Evolutionary conservation across 1,140 invertebrate genomes (phyloP).

Genomic region (Charaxes varanes): DNA sequence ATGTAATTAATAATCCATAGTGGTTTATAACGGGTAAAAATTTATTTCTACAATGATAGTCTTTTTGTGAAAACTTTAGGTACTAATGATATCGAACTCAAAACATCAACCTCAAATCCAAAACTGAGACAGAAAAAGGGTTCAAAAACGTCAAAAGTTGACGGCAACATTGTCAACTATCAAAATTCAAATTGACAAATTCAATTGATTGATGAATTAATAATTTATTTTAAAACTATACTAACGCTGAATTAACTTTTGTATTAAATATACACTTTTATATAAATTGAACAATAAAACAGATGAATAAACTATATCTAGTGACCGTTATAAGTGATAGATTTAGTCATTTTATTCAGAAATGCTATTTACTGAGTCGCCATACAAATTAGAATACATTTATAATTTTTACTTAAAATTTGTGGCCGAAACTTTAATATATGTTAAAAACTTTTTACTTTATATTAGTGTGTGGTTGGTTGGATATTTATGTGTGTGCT

Average conservation of each 20-base stretch:
- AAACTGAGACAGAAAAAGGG: too few species aligned
- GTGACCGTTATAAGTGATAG: background rate
- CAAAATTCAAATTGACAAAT: too few species aligned
- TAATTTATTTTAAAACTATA: too few species aligned
- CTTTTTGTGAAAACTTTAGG: too few species aligned
- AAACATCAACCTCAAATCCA: too few species aligned
- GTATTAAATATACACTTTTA: background rate
- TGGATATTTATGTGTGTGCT: conserved; percentile 58
- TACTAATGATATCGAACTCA: too few species aligned
- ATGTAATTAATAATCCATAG: too few species aligned
- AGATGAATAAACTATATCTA: conserved; percentile 2
- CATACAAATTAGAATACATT: conserved; percentile 40
- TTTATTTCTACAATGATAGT: too few species aligned
- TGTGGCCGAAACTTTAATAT: conserved; percentile 48
- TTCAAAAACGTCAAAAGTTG: too few species aligned
- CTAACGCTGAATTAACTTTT: background rate
- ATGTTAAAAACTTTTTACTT: conserved; percentile 56
- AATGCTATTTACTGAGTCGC: conserved; percentile 49
- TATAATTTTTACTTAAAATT: conserved; percentile 55
- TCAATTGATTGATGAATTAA: too few species aligned
- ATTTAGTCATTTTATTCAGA: conserved; percentile 47
- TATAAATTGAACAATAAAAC: conserved; percentile 3
- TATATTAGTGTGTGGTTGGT: conserved; percentile 59
- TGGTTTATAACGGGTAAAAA: too few species aligned
- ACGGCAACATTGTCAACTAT: too few species aligned